Conservation (phyloP, 2,113 vertebrate genomes). For the Crotalus horridus region DNA sequence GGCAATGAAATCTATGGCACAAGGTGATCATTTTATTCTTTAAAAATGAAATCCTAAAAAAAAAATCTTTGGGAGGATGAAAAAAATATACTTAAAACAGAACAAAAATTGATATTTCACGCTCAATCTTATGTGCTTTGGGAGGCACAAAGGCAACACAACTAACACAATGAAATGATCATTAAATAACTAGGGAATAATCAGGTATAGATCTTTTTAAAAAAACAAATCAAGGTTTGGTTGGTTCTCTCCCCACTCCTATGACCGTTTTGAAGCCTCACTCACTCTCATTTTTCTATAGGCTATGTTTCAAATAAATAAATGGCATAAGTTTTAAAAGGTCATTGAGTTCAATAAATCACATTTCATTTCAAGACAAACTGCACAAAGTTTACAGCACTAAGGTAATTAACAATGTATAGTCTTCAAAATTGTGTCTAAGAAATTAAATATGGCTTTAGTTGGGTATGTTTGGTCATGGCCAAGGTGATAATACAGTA, state of each 20-base stretch:
- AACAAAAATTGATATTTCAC: slow-evolving; percentile 43
- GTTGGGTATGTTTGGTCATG: slow-evolving; percentile 37
- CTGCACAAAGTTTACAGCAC: slow-evolving; percentile 34
- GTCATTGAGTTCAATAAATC: slow-evolving; percentile 62
- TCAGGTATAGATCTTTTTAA: slow-evolving; percentile 13
- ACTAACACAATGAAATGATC: slow-evolving; percentile 50
- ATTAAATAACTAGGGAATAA: slow-evolving; percentile 35
- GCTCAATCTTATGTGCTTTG: slow-evolving; percentile 41
- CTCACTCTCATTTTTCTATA: slow-evolving; percentile 46
- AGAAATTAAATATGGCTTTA: slow-evolving; percentile 52
- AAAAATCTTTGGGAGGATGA: slow-evolving; percentile 35
- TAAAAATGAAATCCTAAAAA: slow-evolving; percentile 42
- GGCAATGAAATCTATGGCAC: not conserved
- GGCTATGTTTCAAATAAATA: slow-evolving; percentile 35
- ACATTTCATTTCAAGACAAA: slow-evolving; percentile 62
- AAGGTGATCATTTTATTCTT: slow-evolving; percentile 18
- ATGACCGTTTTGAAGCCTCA: slow-evolving; percentile 56
- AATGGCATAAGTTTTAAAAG: slow-evolving; percentile 50
- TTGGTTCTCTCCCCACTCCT: slow-evolving; percentile 40
- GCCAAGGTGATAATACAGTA: slow-evolving; percentile 43
- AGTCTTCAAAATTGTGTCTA: not conserved
- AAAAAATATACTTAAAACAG: slow-evolving; percentile 40
- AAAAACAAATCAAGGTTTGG: slow-evolving; percentile 41
- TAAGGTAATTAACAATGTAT: not conserved
- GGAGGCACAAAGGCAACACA: slow-evolving; percentile 66